Percentiles rank a stretch among this genome's conserved stretches.
Conservation (phyloP, 1,140 invertebrate genomes). For the Orchestia grillus region DNA sequence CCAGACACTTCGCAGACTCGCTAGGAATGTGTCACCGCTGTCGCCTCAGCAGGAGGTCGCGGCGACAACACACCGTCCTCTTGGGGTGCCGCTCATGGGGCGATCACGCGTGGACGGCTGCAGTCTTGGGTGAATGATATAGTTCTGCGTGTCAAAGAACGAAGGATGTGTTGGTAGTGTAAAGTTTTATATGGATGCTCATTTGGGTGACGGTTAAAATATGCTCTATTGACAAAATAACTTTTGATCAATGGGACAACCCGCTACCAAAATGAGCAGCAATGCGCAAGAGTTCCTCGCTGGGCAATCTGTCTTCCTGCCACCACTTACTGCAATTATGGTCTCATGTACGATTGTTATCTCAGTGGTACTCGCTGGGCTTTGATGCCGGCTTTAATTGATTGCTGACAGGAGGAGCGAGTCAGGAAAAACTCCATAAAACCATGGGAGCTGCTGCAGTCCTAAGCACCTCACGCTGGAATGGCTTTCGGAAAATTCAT, state of each 20-base stretch:
- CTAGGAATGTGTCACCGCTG: conserved; percentile 34
- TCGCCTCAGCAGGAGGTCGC: not conserved
- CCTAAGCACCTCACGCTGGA: not conserved
- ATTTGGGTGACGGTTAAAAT: not conserved
- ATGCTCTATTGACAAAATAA: not conserved
- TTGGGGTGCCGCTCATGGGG: not conserved
- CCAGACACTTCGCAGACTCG: conserved; percentile 49
- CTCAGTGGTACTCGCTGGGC: not conserved
- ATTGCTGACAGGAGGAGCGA: not conserved
- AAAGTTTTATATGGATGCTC: not conserved
- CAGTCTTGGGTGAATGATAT: not conserved
- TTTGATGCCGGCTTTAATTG: not conserved
- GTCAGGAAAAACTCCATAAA: not conserved
- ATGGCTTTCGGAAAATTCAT: not conserved
- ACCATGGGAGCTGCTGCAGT: not conserved
- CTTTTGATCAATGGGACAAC: not conserved
- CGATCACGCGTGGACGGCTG: not conserved
- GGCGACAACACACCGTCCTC: not conserved
- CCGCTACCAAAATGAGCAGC: not conserved
- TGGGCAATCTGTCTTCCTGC: not conserved
- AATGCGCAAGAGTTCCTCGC: not conserved
- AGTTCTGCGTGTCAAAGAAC: not conserved
- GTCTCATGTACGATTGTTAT: not conserved
- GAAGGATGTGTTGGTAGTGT: not conserved
- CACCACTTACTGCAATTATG: not conserved